These are phyloP conservation scores for Fukomys damarensis DNA, from an alignment of 2,113 vertebrate species.

Conservation along the genomic window DNA sequence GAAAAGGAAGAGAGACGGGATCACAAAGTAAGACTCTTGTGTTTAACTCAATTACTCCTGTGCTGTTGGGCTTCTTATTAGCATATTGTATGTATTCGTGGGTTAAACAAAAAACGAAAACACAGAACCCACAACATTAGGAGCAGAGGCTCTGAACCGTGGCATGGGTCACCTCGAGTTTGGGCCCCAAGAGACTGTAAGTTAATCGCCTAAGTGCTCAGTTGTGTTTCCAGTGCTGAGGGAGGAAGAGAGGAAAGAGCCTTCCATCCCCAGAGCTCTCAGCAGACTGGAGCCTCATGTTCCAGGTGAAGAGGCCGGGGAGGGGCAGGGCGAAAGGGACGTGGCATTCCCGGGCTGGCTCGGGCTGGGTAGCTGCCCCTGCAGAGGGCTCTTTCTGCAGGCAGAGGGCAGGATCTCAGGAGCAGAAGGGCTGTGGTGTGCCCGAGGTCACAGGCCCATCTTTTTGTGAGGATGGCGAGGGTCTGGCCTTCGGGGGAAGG, in stretches of 20 bases:
- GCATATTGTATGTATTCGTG: neutral
- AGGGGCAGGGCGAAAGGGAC: neutral
- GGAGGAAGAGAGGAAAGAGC: neutral
- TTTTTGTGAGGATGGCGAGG: neutral
- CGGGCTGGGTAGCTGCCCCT: too few species aligned
- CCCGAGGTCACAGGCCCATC: neutral
- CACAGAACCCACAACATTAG: neutral
- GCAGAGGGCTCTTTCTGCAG: neutral
- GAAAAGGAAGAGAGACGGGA: neutral
- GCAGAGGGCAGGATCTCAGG: neutral
- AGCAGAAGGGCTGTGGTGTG: neutral
- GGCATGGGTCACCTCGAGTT: accelerated
- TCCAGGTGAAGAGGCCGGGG: neutral
- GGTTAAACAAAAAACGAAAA: neutral
- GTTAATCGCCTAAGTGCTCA: neutral
- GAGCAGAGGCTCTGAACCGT: neutral
- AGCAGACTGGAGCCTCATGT: neutral
- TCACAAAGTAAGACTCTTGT: neutral
- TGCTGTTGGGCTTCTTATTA: neutral
- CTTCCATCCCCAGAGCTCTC: neutral
- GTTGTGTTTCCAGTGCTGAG: neutral
- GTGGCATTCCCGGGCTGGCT: neutral
- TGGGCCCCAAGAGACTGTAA: neutral
- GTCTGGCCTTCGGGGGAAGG: too few species aligned
- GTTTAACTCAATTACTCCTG: neutral